Evolutionary conservation across 2,888 invertebrate genomes (phyloP), one percentile per base, ranked within the genome.

Genomic region (Choristoneura rosaceana): DNA sequence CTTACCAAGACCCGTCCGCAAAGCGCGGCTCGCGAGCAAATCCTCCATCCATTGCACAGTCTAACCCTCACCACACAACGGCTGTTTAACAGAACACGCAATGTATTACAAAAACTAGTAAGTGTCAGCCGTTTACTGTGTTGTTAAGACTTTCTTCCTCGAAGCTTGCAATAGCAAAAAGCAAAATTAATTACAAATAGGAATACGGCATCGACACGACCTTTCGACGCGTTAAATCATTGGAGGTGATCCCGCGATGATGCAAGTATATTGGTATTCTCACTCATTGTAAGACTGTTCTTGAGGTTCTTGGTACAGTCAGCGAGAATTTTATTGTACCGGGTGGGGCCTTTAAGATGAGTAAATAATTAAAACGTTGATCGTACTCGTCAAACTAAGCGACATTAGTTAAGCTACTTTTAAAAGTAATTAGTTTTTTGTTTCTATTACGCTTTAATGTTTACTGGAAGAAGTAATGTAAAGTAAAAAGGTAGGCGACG

Each of bases 161-260:
- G 25, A 12, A 12, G 55, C 64, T 64, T 33, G 70, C 58, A 59
- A 69, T 73, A 77, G 77, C 74, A 81, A 83, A 82, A 64, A 71
- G 52, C 73, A 65, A 60, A 73, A 76, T 82, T 83, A 85, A 84
- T 84, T 84, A 82, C 79, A 77, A 76, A 81, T 80, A 79, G 77
- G 79, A 84, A 85, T 87, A 84, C 80, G 47, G 74, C 76, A 90
- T 90, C 91, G 81, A 76, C 92, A 92, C 91, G 91, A 92, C 90
- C 91, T 89, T 86, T 87, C 89, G 80, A 83, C 87, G 81, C 80
- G 76, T 80, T 88, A 88, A 90, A 90, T 90, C 89, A 89, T 86
- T 80, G 74, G 33, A 34, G 64, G 47, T 64, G 12, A 17, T 17
- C 38, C 38, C 38, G 64, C 64, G 50, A 50, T 62, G 62, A 62